phyloP scores from a whole-genome alignment of 1,140 invertebrate genomes.

The Danaus melanippus region DNA sequence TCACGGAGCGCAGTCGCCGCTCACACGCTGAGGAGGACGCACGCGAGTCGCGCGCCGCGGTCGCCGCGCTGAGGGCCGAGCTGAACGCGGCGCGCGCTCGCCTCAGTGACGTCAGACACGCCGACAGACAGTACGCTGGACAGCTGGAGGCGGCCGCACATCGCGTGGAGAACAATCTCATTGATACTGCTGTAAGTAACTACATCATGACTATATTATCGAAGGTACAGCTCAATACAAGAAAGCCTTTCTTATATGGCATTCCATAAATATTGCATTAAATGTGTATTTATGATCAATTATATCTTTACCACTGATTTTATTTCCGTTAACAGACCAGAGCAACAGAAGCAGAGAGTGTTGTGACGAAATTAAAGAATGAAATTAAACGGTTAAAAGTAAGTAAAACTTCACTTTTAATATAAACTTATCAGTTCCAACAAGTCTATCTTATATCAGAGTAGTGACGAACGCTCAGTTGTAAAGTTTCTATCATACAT shows the following conservation, averaged over 20 bases:
- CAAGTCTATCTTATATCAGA: too few relatives aligned
- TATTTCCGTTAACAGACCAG: constrained; percentile 31
- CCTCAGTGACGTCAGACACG: constrained; percentile 10
- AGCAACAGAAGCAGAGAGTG: constrained; percentile 31
- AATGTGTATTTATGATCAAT: too few relatives aligned
- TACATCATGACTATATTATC: too few relatives aligned
- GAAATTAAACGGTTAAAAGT: constrained; percentile 61
- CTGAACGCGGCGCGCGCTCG: constrained; percentile 15
- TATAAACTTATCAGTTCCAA: too few relatives aligned
- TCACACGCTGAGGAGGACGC: constrained; percentile 44
- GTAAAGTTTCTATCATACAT: too few relatives aligned
- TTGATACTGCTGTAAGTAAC: constrained; percentile 22
- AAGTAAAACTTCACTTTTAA: constrained; percentile 4
- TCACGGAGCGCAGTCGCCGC: constrained; percentile 45
- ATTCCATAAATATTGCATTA: too few relatives aligned
- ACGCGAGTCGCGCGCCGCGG: constrained; percentile 18
- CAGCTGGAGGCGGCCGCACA: constrained; percentile 20
- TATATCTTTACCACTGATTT: background rate
- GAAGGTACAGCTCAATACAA: too few relatives aligned
- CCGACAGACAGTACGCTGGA: constrained; percentile 18
- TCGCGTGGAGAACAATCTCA: constrained; percentile 11
- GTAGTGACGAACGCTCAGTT: too few relatives aligned
- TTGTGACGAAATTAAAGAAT: constrained; percentile 39
- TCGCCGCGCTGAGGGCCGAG: constrained; percentile 22
- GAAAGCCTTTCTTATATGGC: too few relatives aligned